Percentiles rank a stretch among this genome's conserved stretches.
Evolutionary conservation across 2,888 invertebrate genomes (phyloP).

Genomic region (Phasia obesa): DNA sequence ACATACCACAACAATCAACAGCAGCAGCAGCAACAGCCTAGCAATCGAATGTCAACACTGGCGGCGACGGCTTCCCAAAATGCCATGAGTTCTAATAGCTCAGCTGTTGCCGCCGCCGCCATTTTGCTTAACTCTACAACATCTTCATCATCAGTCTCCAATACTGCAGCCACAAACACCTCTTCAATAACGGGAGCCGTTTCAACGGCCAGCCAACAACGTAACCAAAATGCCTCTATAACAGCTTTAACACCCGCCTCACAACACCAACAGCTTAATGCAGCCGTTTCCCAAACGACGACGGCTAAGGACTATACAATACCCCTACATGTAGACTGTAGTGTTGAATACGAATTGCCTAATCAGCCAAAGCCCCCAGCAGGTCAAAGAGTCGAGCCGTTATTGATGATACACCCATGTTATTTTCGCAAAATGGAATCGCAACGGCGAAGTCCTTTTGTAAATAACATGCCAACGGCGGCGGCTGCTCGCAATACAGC

Average conservation of each 20-base stretch:
- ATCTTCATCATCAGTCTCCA: conserved; percentile 71
- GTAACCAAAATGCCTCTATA: conserved; percentile 71
- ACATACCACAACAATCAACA: conserved; percentile 58
- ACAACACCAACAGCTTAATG: conserved; percentile 76
- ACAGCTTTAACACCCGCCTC: conserved; percentile 72
- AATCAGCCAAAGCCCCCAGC: conserved; percentile 94
- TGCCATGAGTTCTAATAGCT: conserved; percentile 60
- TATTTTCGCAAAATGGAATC: conserved; percentile 94
- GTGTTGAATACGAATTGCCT: conserved; percentile 95
- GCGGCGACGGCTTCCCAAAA: conserved; percentile 71
- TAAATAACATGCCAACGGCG: conserved; percentile 89
- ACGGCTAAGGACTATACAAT: conserved; percentile 89
- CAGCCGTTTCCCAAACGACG: conserved; percentile 48
- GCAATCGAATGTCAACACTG: conserved; percentile 68
- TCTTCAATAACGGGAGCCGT: conserved; percentile 70
- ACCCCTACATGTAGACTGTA: conserved; percentile 94
- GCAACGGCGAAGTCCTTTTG: conserved; percentile 91
- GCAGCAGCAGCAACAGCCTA: conserved; percentile 54
- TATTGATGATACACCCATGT: conserved; percentile 95
- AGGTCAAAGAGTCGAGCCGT: conserved; percentile 91
- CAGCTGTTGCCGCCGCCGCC: conserved; percentile 72
- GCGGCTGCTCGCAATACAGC: conserved; percentile 83
- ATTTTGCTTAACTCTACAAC: conserved; percentile 64
- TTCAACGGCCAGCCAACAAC: conserved; percentile 67
- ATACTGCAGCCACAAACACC: conserved; percentile 69